Conservation (phyloP, 1,140 invertebrate species). For the Megalopta genalis region DNA sequence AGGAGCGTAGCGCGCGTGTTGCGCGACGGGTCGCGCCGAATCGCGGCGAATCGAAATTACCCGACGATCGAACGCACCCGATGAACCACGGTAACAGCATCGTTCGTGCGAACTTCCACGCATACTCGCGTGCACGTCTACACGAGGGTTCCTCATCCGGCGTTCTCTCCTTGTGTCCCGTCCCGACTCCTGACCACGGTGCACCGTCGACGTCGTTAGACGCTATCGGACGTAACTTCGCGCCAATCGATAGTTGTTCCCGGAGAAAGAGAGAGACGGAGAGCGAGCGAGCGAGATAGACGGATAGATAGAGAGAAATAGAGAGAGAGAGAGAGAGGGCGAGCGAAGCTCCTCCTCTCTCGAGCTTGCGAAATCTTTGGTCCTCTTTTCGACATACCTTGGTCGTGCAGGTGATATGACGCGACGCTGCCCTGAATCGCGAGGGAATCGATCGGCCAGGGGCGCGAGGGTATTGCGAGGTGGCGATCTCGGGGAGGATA, state of each 20-base stretch:
- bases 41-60: too few species aligned
- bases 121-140: too few species aligned
- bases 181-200: background rate
- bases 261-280: background rate
- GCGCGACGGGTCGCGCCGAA: too few species aligned
- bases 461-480: background rate
- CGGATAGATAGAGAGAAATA: background rate
- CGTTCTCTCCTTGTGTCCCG: background rate
- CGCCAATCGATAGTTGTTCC: constrained; percentile 40
- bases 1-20: too few species aligned
- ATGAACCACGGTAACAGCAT: too few species aligned
- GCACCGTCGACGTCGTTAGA: constrained; percentile 26
- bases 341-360: constrained; percentile 10
- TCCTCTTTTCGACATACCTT: constrained; percentile 10
- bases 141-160: background rate
- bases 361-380: constrained; percentile 2
- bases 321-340: too few species aligned
- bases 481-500: background rate
- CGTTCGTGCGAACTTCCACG: too few species aligned
- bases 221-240: constrained; percentile 30
- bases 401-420: constrained; percentile 41
- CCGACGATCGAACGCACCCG: background rate
- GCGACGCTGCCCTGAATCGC: background rate
- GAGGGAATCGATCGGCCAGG: background rate
- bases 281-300: constrained; percentile 6